Percentiles rank a stretch among this genome's conserved stretches.
Conservation (phyloP, 2,113 vertebrate species). For the Larimichthys crocea region DNA sequence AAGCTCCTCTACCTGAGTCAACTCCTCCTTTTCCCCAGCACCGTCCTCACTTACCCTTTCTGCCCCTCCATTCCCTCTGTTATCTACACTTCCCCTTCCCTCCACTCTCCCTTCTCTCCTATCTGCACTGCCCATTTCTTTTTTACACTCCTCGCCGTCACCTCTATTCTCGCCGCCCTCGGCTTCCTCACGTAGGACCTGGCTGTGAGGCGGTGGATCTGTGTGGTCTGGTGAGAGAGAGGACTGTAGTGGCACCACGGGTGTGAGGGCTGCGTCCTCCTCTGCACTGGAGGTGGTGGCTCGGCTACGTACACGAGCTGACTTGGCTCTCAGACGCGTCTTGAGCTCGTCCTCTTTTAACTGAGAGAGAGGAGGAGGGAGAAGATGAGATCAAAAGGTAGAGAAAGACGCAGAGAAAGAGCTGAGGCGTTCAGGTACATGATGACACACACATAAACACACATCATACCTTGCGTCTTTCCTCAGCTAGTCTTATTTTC, state of each 20-base stretch:
- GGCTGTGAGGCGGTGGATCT: neutral
- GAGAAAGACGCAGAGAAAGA: neutral
- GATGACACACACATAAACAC: neutral
- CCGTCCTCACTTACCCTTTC: neutral
- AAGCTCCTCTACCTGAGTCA: constrained; percentile 46
- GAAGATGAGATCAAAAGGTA: neutral
- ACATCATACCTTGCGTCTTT: constrained; percentile 79
- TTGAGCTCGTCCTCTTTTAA: constrained; percentile 83
- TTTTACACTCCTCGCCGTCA: neutral
- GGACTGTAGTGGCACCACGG: constrained; percentile 12
- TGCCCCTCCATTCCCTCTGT: neutral
- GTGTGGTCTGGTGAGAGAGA: constrained; percentile 1
- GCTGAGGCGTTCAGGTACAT: neutral
- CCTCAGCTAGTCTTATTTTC: constrained; percentile 83
- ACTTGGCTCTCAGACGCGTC: constrained; percentile 75
- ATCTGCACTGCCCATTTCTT: neutral
- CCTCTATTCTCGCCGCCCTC: constrained; percentile 19
- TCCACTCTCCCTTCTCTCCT: neutral
- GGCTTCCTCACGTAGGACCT: neutral
- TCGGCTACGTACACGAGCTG: constrained; percentile 59
- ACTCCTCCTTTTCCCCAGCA: constrained; percentile 32
- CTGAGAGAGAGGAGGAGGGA: constrained; percentile 61
- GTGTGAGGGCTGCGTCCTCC: constrained; percentile 10
- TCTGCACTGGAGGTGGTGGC: neutral
- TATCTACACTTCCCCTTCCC: neutral